Evolutionary conservation across 1,140 invertebrate species (phyloP), one percentile per base, ranked within the genome.

Genomic region (Muscidifurax raptorellus): DNA sequence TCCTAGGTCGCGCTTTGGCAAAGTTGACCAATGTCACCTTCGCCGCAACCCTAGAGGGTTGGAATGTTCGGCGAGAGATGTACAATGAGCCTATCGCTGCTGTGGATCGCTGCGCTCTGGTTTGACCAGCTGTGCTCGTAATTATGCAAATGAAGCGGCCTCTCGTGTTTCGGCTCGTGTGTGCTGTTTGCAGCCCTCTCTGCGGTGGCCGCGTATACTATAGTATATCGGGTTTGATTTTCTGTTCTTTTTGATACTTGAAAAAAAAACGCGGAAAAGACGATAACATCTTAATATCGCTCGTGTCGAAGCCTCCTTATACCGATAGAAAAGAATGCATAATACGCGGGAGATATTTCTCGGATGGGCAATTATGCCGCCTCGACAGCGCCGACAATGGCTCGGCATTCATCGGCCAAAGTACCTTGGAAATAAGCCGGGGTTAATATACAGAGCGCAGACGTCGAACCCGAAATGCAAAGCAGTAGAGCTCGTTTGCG

Each of bases 1-100:
- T 90, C 86, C 88, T 89, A 86, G 87, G 83, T 88, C 86, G 84
- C 72, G 77, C 44, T 84, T 71, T 82, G 80, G 85, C 85, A 87
- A 84, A 78, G 71, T 66, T 87, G 86, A 88, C 83, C 83, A 88
- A 87, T 88, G 86, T 87, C 85, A 86, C 81, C 82, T 86, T 52
- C 67, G 32, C 52, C 52, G 22, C 52, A 47, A 47, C 1, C 15
- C 22, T 4, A n/a, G 22, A 18, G 18, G 52, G 22, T 6, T 59
- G 52, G 52, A 22, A 59, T 59, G n/a, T 6, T 18, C 52, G 52
- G 52, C 18, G 22, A 59, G 22, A 59, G 52, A 59, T 59, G 52
- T 9, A n/a, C 22, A 59, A 59, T 59, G 18, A 59, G 52, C 52
- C 6, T 59, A 59, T 59, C 52, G 15, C 15, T 18, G 52, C 47